These are phyloP conservation scores for Myripristis murdjan DNA, from an alignment of 2,797 vertebrate genomes.

Conservation along the genomic window DNA sequence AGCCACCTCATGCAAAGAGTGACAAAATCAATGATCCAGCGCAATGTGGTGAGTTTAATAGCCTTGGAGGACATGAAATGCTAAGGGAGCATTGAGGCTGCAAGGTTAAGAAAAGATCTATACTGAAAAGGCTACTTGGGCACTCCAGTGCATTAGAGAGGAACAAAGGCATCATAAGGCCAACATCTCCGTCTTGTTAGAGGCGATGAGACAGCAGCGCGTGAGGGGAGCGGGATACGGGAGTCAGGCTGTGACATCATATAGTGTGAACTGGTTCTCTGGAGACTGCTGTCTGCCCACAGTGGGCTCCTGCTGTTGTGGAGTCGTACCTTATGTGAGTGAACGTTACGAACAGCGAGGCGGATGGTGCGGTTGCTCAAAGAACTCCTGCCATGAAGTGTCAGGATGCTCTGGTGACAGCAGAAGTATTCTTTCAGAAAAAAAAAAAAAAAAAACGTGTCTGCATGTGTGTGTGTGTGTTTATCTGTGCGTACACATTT, in stretches of 20 bases:
- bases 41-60: slow-evolving; percentile 69
- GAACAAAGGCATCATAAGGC: slow-evolving; percentile 47
- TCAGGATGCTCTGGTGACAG: slow-evolving; percentile 54
- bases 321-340: slow-evolving; percentile 56
- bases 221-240: slow-evolving; percentile 46
- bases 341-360: slow-evolving; percentile 73
- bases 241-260: slow-evolving; percentile 56
- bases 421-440: slow-evolving; percentile 12
- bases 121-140: slow-evolving; percentile 57
- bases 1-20: slow-evolving; percentile 63
- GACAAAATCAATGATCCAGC: slow-evolving; percentile 81
- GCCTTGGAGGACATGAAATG: slow-evolving; percentile 64
- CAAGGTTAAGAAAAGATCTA: slow-evolving; percentile 71
- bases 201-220: slow-evolving; percentile 35
- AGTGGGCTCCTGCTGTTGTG: slow-evolving; percentile 53
- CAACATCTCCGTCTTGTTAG: slow-evolving; percentile 53
- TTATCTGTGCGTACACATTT: slow-evolving; percentile 26
- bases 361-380: slow-evolving; percentile 65
- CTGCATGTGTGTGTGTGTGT: slow-evolving; percentile 21
- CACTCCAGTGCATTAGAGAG: slow-evolving; percentile 36
- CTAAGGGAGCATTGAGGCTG: slow-evolving; percentile 59
- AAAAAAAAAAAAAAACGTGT: too few relatives aligned
- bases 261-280: slow-evolving; percentile 53
- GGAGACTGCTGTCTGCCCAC: slow-evolving; percentile 65
- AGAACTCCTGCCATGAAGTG: slow-evolving; percentile 56